Percentiles rank a stretch among this genome's conserved stretches.
These are phyloP conservation scores for Platyrinchus mystaceus DNA, from an alignment of 2,797 vertebrate genomes.

Conservation along the genomic window DNA sequence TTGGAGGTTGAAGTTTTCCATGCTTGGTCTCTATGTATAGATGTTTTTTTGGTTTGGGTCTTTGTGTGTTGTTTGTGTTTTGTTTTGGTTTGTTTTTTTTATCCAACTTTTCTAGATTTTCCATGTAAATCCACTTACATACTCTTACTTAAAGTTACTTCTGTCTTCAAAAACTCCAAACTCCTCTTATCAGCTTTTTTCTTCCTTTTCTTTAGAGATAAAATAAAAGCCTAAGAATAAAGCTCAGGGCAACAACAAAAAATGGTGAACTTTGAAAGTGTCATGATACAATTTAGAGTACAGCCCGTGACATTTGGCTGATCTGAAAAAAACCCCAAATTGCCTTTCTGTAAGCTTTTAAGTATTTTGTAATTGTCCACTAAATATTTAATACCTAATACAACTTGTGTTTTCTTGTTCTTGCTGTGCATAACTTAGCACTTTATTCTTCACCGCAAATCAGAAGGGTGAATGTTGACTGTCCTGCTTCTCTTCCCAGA, in stretches of 20 bases:
- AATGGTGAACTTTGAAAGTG: not conserved
- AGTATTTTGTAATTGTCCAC: not conserved
- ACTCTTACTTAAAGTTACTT: not conserved
- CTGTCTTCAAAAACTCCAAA: not conserved
- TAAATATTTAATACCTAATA: not conserved
- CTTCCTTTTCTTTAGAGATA: not conserved
- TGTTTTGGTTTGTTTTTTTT: not conserved
- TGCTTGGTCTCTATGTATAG: not conserved
- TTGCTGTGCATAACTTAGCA: not conserved
- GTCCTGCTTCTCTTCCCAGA: not conserved
- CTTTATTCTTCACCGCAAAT: not conserved
- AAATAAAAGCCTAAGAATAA: not conserved
- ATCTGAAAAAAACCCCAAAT: accelerated
- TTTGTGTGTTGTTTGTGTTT: not conserved
- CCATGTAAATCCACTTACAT: not conserved
- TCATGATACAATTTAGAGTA: not conserved
- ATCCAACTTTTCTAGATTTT: not conserved
- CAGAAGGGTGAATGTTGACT: not conserved
- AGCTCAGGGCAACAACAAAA: not conserved
- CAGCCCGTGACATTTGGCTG: not conserved
- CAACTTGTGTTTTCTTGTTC: not conserved
- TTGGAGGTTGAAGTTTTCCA: not conserved
- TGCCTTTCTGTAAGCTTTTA: not conserved
- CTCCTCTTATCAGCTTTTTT: not conserved
- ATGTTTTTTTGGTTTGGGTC: not conserved